Evolutionary conservation across 2,797 vertebrate genomes (phyloP).

Genomic region (Pangasius djambal): DNA sequence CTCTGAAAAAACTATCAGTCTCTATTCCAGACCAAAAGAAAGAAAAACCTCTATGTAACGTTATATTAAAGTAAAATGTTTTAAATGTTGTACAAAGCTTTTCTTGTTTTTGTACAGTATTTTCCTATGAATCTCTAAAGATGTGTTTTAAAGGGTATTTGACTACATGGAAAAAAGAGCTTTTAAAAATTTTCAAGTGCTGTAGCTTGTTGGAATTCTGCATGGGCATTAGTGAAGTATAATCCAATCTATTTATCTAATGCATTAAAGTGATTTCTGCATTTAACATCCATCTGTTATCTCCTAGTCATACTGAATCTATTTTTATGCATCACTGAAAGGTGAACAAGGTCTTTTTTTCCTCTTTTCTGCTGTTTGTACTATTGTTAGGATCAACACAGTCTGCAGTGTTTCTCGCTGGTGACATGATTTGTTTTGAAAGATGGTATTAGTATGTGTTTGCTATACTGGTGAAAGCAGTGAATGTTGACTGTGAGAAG

Average conservation of each 20-base stretch:
- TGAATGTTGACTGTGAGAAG: slow-evolving; percentile 23
- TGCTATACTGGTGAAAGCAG: slow-evolving; percentile 36
- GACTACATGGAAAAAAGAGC: slow-evolving; percentile 13
- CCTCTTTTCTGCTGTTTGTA: slow-evolving; percentile 1
- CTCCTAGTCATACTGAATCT: slow-evolving; percentile 29
- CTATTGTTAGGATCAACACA: slow-evolving; percentile 29
- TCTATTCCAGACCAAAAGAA: slow-evolving; percentile 83
- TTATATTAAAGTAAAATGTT: slow-evolving; percentile 70
- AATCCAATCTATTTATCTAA: slow-evolving; percentile 33
- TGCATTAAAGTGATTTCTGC: slow-evolving; percentile 29
- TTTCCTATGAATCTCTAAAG: slow-evolving; percentile 73
- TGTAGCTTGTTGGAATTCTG: slow-evolving; percentile 43
- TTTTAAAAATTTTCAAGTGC: slow-evolving; percentile 17
- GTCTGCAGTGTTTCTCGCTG: slow-evolving; percentile 35
- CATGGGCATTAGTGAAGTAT: slow-evolving; percentile 55
- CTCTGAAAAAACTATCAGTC: slow-evolving; percentile 51
- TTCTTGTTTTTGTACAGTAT: slow-evolving; percentile 87
- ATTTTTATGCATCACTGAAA: slow-evolving; percentile 22
- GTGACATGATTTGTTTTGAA: slow-evolving; percentile 39
- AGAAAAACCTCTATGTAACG: slow-evolving; percentile 62
- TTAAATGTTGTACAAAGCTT: slow-evolving; percentile 89
- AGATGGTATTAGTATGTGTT: slow-evolving; percentile 41
- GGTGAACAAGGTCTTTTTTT: slow-evolving; percentile 12
- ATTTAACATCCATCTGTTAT: slow-evolving; percentile 18
- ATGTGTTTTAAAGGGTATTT: slow-evolving; percentile 76